Percentiles rank a stretch among this genome's conserved stretches.
Conservation (phyloP, 2,113 vertebrate species). For the Salvelinus namaycush region DNA sequence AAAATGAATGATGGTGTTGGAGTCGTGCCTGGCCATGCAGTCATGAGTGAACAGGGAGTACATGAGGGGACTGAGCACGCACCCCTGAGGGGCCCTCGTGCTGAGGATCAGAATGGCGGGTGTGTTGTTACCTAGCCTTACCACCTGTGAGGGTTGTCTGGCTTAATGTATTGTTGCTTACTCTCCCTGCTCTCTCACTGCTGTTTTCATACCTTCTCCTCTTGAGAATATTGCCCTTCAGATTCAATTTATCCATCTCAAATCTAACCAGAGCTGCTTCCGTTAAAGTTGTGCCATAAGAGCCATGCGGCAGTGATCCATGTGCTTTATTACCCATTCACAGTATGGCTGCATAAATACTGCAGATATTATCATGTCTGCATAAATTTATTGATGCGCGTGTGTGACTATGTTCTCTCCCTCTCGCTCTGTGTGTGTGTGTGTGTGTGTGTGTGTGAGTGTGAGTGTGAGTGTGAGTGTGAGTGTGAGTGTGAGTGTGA, state of each 20-base stretch:
- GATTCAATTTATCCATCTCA: conserved; percentile 36
- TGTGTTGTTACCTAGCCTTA: too few species aligned
- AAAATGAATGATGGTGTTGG: too few species aligned
- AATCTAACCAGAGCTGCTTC: conserved; percentile 51
- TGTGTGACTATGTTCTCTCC: neutral
- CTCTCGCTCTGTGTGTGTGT: too few species aligned
- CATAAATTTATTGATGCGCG: neutral
- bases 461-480: too few species aligned
- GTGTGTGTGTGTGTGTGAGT: too few species aligned
- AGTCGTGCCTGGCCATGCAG: too few species aligned
- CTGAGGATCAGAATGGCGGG: too few species aligned
- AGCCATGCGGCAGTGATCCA: conserved; percentile 19
- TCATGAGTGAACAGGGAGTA: too few species aligned
- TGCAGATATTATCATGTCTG: neutral
- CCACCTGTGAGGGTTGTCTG: conserved; percentile 18
- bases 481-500: too few species aligned
- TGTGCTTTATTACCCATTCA: conserved; percentile 33
- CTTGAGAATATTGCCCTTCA: conserved; percentile 43
- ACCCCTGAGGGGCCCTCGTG: too few species aligned
- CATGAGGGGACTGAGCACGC: too few species aligned
- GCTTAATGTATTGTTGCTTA: conserved; percentile 26
- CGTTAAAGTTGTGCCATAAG: conserved; percentile 40
- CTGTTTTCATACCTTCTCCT: conserved; percentile 24
- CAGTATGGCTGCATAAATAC: conserved; percentile 11
- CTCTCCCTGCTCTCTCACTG: conserved; percentile 18